Percentiles rank a stretch among this genome's conserved stretches.
These are phyloP conservation scores for Athene noctua DNA, from an alignment of 2,113 vertebrate species.

Conservation along the genomic window DNA sequence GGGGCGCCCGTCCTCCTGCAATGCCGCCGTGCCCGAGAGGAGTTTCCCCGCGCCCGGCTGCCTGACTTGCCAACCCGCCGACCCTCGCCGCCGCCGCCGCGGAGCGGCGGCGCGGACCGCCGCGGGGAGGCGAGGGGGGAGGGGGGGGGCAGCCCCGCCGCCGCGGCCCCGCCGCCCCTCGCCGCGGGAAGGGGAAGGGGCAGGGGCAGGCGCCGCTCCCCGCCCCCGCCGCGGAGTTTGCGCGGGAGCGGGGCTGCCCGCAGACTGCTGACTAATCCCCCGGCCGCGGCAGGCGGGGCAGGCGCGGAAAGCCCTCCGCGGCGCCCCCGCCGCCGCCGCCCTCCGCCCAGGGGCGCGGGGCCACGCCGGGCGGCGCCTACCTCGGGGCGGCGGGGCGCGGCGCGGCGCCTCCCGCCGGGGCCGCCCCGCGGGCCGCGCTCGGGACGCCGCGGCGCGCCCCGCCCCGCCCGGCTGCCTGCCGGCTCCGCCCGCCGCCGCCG, in stretches of 20 bases:
- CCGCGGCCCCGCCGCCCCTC: neutral
- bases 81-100: neutral
- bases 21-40: neutral
- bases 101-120: neutral
- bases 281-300: neutral
- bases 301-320: neutral
- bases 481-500: neutral
- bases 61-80: neutral
- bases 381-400: too few relatives aligned
- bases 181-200: neutral
- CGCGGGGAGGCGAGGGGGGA: neutral
- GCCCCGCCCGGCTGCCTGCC: neutral
- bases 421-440: neutral
- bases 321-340: neutral
- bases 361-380: too few relatives aligned
- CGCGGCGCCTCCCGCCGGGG: neutral
- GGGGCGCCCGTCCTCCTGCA: neutral
- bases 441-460: neutral
- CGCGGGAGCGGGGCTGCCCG: neutral
- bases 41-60: slow-evolving; percentile 6
- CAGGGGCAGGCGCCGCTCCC: neutral
- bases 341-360: neutral
- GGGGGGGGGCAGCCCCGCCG: neutral
- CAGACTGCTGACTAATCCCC: neutral
- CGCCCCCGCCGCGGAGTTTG: neutral